Evolutionary conservation across 2,888 invertebrate genomes (phyloP).

Genomic region (Cinara cedri): DNA sequence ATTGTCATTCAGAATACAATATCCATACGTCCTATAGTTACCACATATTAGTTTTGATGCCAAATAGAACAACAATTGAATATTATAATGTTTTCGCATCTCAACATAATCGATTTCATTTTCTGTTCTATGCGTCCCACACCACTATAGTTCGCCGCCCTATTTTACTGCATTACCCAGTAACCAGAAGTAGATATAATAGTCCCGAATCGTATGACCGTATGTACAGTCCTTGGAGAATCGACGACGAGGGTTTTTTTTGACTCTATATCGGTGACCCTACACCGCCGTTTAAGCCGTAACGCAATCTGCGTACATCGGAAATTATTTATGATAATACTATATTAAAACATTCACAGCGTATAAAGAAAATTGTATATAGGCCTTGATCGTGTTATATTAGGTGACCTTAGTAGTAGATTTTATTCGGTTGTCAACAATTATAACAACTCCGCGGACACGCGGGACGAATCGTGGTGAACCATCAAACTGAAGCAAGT

Average conservation of each 20-base stretch:
- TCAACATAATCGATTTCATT: constrained; percentile 18
- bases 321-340: constrained; percentile 27
- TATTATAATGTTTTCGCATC: constrained; percentile 40
- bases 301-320: constrained; percentile 2
- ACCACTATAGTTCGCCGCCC: constrained; percentile 33
- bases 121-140: constrained; percentile 14
- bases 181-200: no score
- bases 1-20: constrained; percentile 54
- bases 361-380: background rate
- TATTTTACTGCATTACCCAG: constrained; percentile 27
- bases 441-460: constrained; percentile 11
- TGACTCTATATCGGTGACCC: constrained; percentile 33
- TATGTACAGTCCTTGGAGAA: constrained; percentile 33
- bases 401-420: constrained; percentile 31
- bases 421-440: constrained; percentile 49
- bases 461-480: constrained; percentile 34
- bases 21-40: constrained; percentile 49
- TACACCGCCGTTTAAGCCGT: constrained; percentile 2
- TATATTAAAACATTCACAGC: constrained; percentile 9
- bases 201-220: background rate
- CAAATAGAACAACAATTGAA: constrained; percentile 55
- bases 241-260: constrained; percentile 30
- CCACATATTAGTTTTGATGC: constrained; percentile 46
- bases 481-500: constrained; percentile 2
- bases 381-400: constrained; percentile 38